Evolutionary conservation across 2,888 invertebrate genomes (phyloP), one percentile per base, ranked within the genome.

Genomic region (Phragmatobia fuliginosa): DNA sequence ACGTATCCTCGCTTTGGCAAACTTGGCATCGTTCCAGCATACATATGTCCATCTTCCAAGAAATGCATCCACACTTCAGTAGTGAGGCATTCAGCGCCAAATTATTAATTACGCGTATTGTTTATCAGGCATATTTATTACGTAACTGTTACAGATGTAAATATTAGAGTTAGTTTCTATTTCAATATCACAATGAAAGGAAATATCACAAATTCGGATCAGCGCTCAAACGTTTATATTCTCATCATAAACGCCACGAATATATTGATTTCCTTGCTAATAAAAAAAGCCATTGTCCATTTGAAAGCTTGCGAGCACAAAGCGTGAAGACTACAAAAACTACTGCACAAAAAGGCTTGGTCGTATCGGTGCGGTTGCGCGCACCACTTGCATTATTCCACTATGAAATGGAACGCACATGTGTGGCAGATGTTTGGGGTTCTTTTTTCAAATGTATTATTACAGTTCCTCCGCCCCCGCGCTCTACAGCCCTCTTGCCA

Each of bases 381-480:
- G 91, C 90, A 89, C 92, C 86, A 90, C 92, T 92, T 91, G 92
- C 92, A 91, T 94, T 94, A 92, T 93, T 91, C 83, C 87, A 87
- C 85, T 90, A 89, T 90, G 88, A 85, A 92, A 90, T 87, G 87
- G 82, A 90, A 90, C 90, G 90, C 94, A 94, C 91, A 94, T 95
- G 94, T 90, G 90, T 86, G 87, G 91, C 94, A 95, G 95, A 94
- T 95, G 95, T 92, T 93, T 87, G 88, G 92, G 93, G 94, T 89
- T 91, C 87, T 88, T 92, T 92, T 94, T 94, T 92, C 89, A 90
- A 92, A 93, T 90, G 89, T 92, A 90, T 93, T 92, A 93, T 92
- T 92, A 88, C 83, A 79, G 80, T 77, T 78, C 87, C 86, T 87
- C 87, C 88, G 82, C 87, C 87, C 88, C 86, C 86, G 84, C 87